These are phyloP conservation scores for Cyanoramphus novaezelandiae DNA, from an alignment of 2,113 vertebrate genomes.

Conservation along the genomic window DNA sequence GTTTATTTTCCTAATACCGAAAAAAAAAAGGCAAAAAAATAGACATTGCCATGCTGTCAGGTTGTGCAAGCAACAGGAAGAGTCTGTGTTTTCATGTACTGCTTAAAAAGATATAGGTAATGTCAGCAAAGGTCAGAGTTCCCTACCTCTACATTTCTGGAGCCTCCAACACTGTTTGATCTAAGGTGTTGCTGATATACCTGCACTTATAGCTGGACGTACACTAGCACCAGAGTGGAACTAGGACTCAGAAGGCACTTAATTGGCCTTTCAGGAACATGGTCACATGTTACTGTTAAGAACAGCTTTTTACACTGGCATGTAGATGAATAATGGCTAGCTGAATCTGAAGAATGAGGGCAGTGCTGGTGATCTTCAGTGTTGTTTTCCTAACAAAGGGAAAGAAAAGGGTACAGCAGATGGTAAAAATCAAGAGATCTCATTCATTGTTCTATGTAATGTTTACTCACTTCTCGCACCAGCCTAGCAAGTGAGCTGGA, in stretches of 20 bases:
- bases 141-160: neutral
- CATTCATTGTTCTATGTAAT: neutral
- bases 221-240: neutral
- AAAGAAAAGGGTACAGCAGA: neutral
- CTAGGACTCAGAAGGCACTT: neutral
- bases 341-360: neutral
- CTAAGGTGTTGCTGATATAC: neutral
- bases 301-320: neutral
- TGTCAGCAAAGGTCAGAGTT: neutral
- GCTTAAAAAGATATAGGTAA: neutral
- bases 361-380: neutral
- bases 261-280: neutral
- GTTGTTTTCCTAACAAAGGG: neutral
- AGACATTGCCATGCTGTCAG: neutral
- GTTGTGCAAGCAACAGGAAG: neutral
- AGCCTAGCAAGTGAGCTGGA: neutral
- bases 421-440: neutral
- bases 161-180: neutral
- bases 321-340: neutral
- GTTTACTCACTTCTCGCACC: neutral
- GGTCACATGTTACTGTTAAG: neutral
- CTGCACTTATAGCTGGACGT: neutral
- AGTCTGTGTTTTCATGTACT: neutral
- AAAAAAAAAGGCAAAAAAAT: neutral
- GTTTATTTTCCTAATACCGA: neutral